phyloP scores from a whole-genome alignment of 2,797 vertebrate species.

The Leptoclinus maculatus region DNA sequence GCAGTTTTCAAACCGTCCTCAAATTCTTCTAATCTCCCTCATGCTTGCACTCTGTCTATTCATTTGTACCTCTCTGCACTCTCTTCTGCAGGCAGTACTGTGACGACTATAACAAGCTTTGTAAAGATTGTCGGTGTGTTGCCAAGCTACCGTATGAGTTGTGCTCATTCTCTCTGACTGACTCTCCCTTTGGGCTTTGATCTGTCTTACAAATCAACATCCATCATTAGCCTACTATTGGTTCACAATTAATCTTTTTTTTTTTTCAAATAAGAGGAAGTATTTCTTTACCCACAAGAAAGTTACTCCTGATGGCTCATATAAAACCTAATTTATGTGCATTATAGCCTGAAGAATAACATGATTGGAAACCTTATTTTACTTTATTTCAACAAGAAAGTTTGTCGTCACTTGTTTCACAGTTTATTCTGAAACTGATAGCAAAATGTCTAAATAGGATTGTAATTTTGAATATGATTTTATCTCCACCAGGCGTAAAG shows the following conservation, averaged over 20 bases:
- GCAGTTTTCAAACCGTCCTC: slow-evolving; percentile 17
- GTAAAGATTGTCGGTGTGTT: slow-evolving; percentile 22
- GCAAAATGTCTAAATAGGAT: neutral
- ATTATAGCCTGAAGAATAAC: neutral
- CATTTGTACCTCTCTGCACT: neutral
- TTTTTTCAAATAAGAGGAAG: neutral
- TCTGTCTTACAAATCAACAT: slow-evolving; percentile 1
- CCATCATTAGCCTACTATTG: neutral
- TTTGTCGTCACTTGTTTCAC: neutral
- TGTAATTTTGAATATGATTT: neutral
- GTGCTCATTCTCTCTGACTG: slow-evolving; percentile 1
- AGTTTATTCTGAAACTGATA: neutral
- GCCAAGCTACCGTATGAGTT: slow-evolving; percentile 23
- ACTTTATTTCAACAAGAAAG: neutral
- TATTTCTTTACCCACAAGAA: too few species aligned
- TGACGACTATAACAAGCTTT: slow-evolving; percentile 2
- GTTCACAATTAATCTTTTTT: neutral
- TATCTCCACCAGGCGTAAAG: neutral
- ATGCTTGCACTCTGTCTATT: neutral
- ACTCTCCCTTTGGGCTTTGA: slow-evolving; percentile 3
- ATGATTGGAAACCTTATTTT: neutral
- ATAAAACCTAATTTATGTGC: neutral
- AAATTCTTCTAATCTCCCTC: slow-evolving; percentile 18
- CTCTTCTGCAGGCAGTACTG: slow-evolving; percentile 7
- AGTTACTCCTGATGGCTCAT: neutral